A percentile compares a stretch with the other conserved stretches of the same genome.
Conservation (phyloP, 2,797 vertebrate genomes). For the Arctocebus calabarensis region DNA sequence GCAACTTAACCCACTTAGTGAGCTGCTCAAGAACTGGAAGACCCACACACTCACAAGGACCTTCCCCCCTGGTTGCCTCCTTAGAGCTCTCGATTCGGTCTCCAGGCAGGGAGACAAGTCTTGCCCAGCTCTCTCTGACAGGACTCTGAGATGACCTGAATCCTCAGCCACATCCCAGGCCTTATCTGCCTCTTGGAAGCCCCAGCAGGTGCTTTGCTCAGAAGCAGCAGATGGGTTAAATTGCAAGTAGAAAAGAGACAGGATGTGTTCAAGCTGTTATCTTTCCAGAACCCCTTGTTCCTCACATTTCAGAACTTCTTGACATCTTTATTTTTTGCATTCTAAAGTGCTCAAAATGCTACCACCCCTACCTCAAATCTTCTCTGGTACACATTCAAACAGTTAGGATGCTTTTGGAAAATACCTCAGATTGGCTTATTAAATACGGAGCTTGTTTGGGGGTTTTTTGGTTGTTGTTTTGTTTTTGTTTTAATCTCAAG, state of each 20-base stretch:
- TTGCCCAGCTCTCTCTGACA: background rate
- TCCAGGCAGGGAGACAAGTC: background rate
- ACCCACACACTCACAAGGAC: background rate
- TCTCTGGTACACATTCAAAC: background rate
- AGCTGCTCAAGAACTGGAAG: background rate
- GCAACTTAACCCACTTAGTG: background rate
- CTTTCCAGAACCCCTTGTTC: background rate
- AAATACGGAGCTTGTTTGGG: background rate
- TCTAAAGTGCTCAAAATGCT: background rate
- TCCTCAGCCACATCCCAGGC: background rate
- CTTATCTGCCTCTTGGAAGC: background rate
- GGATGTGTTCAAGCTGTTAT: background rate
- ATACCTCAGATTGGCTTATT: background rate
- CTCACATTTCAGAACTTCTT: background rate
- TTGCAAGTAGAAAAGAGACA: background rate
- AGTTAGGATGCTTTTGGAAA: background rate
- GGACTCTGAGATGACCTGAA: background rate
- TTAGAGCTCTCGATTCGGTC: background rate
- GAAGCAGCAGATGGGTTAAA: background rate
- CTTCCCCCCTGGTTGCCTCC: background rate
- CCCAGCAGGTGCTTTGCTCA: background rate
- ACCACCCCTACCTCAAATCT: background rate
- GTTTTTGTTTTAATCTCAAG: background rate
- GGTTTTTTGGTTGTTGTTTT: background rate
- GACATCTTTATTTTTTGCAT: constrained; percentile 15